A percentile compares a stretch with the other conserved stretches of the same genome.
Conservation (phyloP, 2,797 vertebrate genomes). For the Trematomus bernacchii region DNA sequence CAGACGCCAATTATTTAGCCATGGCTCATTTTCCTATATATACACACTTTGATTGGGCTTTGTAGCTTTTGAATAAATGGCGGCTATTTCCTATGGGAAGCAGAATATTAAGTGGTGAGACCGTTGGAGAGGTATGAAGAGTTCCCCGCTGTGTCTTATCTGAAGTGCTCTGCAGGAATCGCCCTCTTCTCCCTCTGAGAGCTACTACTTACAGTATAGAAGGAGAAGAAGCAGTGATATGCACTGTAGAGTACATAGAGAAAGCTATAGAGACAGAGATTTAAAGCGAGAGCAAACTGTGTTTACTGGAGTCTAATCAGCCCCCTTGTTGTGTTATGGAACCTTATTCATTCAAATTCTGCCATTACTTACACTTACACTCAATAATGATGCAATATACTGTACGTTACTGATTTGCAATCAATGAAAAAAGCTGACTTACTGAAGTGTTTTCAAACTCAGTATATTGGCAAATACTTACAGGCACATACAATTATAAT, state of each 20-base stretch:
- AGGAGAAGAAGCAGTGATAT: slow-evolving; percentile 32
- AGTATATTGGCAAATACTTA: slow-evolving; percentile 1
- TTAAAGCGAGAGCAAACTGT: slow-evolving; percentile 5
- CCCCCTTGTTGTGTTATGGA: background rate
- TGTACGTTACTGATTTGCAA: too few relatives aligned
- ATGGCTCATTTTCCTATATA: slow-evolving; percentile 55
- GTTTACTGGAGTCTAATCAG: slow-evolving; percentile 12
- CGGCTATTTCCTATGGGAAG: slow-evolving; percentile 62
- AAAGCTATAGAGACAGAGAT: slow-evolving; percentile 10
- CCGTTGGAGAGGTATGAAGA: slow-evolving; percentile 68
- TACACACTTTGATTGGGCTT: slow-evolving; percentile 38
- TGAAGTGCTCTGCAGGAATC: slow-evolving; percentile 68
- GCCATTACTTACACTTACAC: background rate
- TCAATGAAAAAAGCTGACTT: too few relatives aligned
- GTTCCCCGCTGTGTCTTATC: slow-evolving; percentile 75
- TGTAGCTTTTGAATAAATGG: slow-evolving; percentile 63
- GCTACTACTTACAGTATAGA: slow-evolving; percentile 38
- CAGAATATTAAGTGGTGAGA: slow-evolving; percentile 67
- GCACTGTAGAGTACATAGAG: slow-evolving; percentile 14
- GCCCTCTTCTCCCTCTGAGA: slow-evolving; percentile 57
- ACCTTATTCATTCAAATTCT: background rate
- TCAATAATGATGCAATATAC: background rate
- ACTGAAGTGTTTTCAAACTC: background rate
- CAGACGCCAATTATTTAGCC: slow-evolving; percentile 59
- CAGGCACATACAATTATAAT: background rate